Evolutionary conservation across 2,113 vertebrate species (phyloP).

Genomic region (Fregetta grallaria): DNA sequence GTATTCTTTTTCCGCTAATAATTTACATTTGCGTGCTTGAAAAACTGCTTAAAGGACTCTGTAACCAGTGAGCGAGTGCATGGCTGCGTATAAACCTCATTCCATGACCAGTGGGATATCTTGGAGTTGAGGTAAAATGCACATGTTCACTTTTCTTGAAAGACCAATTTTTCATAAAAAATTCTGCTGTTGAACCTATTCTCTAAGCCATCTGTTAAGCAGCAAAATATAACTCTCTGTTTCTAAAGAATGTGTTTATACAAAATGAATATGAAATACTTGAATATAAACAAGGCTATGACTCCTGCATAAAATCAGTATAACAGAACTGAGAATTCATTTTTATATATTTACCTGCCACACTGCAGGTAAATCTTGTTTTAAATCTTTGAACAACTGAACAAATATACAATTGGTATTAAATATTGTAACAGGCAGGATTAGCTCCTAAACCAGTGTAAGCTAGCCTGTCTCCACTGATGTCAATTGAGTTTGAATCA

Average conservation of each 20-base stretch:
- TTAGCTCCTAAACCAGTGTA: neutral
- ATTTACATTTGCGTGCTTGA: conserved; percentile 10
- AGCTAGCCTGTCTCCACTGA: neutral
- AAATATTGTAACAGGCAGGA: neutral
- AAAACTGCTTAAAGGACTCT: neutral
- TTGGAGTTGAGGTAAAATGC: neutral
- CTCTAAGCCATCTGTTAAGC: neutral
- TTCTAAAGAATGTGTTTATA: neutral
- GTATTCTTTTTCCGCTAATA: neutral
- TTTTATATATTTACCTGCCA: neutral
- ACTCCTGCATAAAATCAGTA: neutral
- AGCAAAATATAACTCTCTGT: neutral
- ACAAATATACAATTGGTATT: neutral
- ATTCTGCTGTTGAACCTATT: neutral
- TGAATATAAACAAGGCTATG: neutral
- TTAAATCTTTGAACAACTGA: neutral
- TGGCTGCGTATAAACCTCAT: neutral
- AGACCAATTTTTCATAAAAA: conserved; percentile 5
- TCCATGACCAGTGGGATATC: neutral
- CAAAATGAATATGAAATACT: neutral
- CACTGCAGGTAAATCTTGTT: neutral
- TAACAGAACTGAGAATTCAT: neutral
- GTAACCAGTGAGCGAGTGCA: neutral
- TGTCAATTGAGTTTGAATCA: neutral
- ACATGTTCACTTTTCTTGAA: neutral